These are phyloP conservation scores for Rhinogobio ventralis DNA, from an alignment of 2,797 vertebrate species.

Conservation along the genomic window DNA sequence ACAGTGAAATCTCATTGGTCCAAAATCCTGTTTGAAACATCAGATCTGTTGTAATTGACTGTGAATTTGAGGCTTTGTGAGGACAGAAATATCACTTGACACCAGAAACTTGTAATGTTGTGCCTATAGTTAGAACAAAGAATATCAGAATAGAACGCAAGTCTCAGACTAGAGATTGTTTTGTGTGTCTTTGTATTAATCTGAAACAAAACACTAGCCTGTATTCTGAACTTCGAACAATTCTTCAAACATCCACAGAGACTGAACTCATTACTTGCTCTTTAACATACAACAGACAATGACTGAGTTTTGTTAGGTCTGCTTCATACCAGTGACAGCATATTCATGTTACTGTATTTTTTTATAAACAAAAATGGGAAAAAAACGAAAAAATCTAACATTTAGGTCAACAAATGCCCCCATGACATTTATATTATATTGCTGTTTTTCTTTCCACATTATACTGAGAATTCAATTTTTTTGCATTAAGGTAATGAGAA, in stretches of 20 bases:
- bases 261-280: background rate
- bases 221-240: background rate
- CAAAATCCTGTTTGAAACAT: background rate
- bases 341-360: background rate
- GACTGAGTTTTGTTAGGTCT: background rate
- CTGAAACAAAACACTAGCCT: background rate
- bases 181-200: background rate
- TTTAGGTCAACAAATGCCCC: background rate
- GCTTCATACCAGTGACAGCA: background rate
- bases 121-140: background rate
- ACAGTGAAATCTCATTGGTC: background rate
- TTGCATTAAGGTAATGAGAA: background rate
- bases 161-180: background rate
- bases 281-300: background rate
- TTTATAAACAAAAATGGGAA: background rate
- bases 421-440: background rate
- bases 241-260: background rate
- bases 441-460: background rate
- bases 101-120: conserved; percentile 1
- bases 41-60: background rate
- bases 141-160: background rate
- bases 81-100: background rate
- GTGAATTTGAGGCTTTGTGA: background rate
- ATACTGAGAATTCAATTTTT: background rate
- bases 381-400: background rate